Evolutionary conservation across 2,113 vertebrate species (phyloP).

Genomic region (Elgaria multicarinata): DNA sequence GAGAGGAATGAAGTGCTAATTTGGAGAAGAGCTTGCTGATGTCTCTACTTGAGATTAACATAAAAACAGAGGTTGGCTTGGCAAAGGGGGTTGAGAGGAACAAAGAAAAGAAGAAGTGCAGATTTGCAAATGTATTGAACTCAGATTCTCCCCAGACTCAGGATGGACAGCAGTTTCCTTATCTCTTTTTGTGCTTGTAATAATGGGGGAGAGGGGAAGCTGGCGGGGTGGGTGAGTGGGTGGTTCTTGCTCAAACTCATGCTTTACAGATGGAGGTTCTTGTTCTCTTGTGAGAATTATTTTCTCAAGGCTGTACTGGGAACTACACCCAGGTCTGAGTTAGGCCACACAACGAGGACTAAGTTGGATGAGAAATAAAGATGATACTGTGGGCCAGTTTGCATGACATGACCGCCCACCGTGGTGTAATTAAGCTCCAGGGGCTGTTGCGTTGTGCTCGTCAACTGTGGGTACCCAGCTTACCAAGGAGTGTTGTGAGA

Average conservation of each 20-base stretch:
- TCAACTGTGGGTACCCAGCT: too few relatives aligned
- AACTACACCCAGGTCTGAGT: neutral
- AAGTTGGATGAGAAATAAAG: neutral
- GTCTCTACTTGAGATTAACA: neutral
- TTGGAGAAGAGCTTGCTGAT: slow-evolving; percentile 22
- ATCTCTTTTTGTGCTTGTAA: neutral
- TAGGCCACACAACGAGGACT: neutral
- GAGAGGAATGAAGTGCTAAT: fast-evolving
- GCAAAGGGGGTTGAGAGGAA: neutral
- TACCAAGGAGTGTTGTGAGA: too few relatives aligned
- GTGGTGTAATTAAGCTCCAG: too few relatives aligned
- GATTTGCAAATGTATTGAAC: slow-evolving; percentile 8
- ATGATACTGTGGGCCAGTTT: neutral
- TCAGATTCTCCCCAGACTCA: slow-evolving; percentile 8
- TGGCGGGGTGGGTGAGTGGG: too few relatives aligned
- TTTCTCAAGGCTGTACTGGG: neutral
- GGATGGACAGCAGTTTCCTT: neutral
- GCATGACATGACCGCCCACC: too few relatives aligned
- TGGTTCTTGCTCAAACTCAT: neutral
- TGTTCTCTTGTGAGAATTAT: neutral
- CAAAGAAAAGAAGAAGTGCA: neutral
- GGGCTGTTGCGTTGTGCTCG: too few relatives aligned
- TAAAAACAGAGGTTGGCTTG: neutral
- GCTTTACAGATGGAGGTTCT: neutral
- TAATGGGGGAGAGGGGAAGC: too few relatives aligned